Percentiles rank a stretch among this genome's conserved stretches.
phyloP scores from a whole-genome alignment of 2,888 invertebrate genomes.

The Sycophila texana region DNA sequence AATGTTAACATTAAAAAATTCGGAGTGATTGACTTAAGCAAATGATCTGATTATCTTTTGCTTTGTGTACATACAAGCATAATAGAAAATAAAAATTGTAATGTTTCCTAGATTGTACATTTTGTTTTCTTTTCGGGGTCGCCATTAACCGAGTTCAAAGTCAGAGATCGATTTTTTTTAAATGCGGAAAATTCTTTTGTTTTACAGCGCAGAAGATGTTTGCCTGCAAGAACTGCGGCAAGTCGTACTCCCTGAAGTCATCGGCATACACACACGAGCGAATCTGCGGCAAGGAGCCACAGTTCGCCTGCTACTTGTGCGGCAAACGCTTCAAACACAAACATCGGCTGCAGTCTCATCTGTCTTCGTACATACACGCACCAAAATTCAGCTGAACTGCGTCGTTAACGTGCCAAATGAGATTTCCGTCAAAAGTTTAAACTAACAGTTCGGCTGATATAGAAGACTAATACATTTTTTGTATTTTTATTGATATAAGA shows the following conservation, averaged over 20 bases:
- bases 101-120: neutral
- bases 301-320: constrained; percentile 72
- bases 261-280: constrained; percentile 70
- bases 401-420: too few species aligned
- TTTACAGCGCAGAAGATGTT: constrained; percentile 49
- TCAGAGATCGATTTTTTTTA: neutral
- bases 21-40: too few species aligned
- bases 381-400: constrained; percentile 36
- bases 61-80: too few species aligned
- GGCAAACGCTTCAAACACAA: constrained; percentile 71
- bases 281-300: constrained; percentile 72
- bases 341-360: constrained; percentile 68
- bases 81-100: neutral
- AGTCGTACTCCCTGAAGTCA: constrained; percentile 67
- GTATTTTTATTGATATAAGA: too few species aligned
- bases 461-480: neutral
- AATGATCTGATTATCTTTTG: too few species aligned
- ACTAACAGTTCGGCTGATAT: neutral
- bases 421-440: too few species aligned
- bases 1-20: too few species aligned
- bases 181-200: constrained; percentile 7
- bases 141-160: neutral
- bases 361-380: constrained; percentile 63
- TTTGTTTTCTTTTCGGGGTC: neutral
- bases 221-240: constrained; percentile 67